These are phyloP conservation scores for Ctenochaetus hawaiiensis DNA, from an alignment of 2,797 vertebrate species.

Conservation along the genomic window DNA sequence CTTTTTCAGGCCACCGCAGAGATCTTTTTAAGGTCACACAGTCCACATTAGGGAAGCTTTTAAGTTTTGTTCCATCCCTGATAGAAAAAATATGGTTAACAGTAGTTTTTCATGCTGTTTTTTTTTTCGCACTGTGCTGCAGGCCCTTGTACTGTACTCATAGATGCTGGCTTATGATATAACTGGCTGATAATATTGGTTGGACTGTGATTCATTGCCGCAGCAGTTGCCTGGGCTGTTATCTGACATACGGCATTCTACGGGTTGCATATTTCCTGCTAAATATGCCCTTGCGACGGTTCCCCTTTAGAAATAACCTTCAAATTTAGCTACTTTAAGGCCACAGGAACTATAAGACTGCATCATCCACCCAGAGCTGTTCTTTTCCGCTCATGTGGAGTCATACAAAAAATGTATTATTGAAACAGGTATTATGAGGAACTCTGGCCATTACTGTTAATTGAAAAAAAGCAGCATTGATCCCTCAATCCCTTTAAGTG, in stretches of 20 bases:
- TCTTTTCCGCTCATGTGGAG: slow-evolving; percentile 28
- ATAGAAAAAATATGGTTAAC: slow-evolving; percentile 35
- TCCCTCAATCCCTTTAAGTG: slow-evolving; percentile 46
- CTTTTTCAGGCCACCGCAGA: slow-evolving; percentile 30
- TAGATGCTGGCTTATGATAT: slow-evolving; percentile 38
- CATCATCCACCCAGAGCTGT: slow-evolving; percentile 32
- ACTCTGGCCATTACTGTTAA: slow-evolving; percentile 16
- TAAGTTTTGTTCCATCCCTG: slow-evolving; percentile 2
- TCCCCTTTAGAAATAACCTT: slow-evolving; percentile 59
- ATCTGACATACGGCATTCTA: slow-evolving; percentile 72
- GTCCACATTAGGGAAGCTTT: slow-evolving; percentile 39
- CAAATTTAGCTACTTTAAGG: slow-evolving; percentile 53
- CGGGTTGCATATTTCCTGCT: slow-evolving; percentile 59
- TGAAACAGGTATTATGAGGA: slow-evolving; percentile 16
- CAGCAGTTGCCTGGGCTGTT: slow-evolving; percentile 66
- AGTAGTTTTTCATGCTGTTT: slow-evolving; percentile 28
- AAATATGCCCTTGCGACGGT: slow-evolving; percentile 49
- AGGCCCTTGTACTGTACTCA: slow-evolving; percentile 35
- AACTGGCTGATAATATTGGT: slow-evolving; percentile 63
- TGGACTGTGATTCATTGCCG: slow-evolving; percentile 74
- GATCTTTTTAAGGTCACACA: slow-evolving; percentile 27
- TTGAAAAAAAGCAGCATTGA: slow-evolving; percentile 52
- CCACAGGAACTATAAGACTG: slow-evolving; percentile 32
- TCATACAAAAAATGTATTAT: slow-evolving; percentile 37
- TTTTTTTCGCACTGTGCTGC: slow-evolving; percentile 33